A percentile compares a stretch with the other conserved stretches of the same genome.
Evolutionary conservation across 2,797 vertebrate genomes (phyloP).

Genomic region (Oryzias sinensis): DNA sequence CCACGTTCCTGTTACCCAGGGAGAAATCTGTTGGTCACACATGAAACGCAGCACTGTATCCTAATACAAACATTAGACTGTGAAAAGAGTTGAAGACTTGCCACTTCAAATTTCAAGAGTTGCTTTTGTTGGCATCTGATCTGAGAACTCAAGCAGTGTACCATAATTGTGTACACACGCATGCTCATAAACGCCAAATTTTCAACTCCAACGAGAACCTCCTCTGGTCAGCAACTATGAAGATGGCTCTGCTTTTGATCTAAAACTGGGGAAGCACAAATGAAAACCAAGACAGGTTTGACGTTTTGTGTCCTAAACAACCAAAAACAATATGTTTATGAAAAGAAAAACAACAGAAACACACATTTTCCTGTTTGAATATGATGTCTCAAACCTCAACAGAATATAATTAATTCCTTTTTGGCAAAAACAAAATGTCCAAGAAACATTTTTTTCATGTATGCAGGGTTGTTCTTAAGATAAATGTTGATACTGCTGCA

Average conservation of each 20-base stretch:
- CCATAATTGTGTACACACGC: slow-evolving; percentile 59
- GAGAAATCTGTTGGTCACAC: slow-evolving; percentile 56
- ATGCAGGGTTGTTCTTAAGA: too few relatives aligned
- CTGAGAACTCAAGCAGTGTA: slow-evolving; percentile 62
- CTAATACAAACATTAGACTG: slow-evolving; percentile 64
- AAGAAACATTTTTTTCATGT: too few relatives aligned
- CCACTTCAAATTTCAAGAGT: slow-evolving; percentile 71
- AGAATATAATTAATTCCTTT: too few relatives aligned
- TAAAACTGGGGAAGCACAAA: slow-evolving; percentile 55
- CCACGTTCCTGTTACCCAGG: slow-evolving; percentile 48
- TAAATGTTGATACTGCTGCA: too few relatives aligned
- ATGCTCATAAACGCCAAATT: slow-evolving; percentile 50
- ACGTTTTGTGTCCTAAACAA: not conserved
- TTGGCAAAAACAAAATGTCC: too few relatives aligned
- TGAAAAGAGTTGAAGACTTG: slow-evolving; percentile 62
- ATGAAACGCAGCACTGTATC: slow-evolving; percentile 70
- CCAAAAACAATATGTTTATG: too few relatives aligned
- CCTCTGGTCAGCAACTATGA: slow-evolving; percentile 64
- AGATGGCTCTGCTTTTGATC: slow-evolving; percentile 43
- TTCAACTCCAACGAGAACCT: slow-evolving; percentile 44
- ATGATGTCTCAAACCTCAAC: too few relatives aligned
- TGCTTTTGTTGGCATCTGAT: slow-evolving; percentile 78
- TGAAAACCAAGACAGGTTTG: slow-evolving; percentile 43
- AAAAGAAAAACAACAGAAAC: too few relatives aligned
- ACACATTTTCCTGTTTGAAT: too few relatives aligned